These are phyloP conservation scores for Drosophila miranda DNA, from an alignment of 1,140 invertebrate species.

Conservation along the genomic window DNA sequence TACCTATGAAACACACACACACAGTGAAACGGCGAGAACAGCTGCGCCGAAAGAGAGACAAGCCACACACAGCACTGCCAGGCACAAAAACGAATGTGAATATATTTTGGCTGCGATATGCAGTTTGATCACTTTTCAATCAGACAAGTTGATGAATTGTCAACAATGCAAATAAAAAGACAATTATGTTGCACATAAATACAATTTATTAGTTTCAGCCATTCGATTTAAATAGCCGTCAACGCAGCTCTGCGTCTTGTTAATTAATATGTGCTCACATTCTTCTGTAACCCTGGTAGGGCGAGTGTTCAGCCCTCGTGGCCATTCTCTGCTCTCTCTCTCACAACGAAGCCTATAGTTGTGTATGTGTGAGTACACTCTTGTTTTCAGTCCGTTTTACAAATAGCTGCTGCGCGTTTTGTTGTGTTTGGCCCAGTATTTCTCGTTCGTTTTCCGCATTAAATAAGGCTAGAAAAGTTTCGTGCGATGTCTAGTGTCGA, in stretches of 20 bases:
- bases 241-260: too few relatives aligned
- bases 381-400: conserved; percentile 2
- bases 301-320: too few relatives aligned
- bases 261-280: too few relatives aligned
- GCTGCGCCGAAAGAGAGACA: conserved; percentile 5
- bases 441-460: conserved; percentile 7
- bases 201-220: too few relatives aligned
- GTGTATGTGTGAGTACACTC: background rate
- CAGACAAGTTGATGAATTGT: conserved; percentile 14
- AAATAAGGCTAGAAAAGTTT: conserved; percentile 10
- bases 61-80: conserved; percentile 18
- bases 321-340: too few relatives aligned
- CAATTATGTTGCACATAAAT: too few relatives aligned
- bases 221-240: too few relatives aligned
- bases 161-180: too few relatives aligned
- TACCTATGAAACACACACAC: conserved; percentile 29
- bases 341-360: too few relatives aligned
- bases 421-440: conserved; percentile 20
- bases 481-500: background rate
- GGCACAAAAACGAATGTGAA: background rate
- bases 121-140: conserved; percentile 12
- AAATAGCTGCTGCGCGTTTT: conserved; percentile 21
- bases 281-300: too few relatives aligned
- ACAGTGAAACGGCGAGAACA: background rate
- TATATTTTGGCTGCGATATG: conserved; percentile 1